phyloP scores from a whole-genome alignment of 2,797 vertebrate species.

The Helostoma temminkii region DNA sequence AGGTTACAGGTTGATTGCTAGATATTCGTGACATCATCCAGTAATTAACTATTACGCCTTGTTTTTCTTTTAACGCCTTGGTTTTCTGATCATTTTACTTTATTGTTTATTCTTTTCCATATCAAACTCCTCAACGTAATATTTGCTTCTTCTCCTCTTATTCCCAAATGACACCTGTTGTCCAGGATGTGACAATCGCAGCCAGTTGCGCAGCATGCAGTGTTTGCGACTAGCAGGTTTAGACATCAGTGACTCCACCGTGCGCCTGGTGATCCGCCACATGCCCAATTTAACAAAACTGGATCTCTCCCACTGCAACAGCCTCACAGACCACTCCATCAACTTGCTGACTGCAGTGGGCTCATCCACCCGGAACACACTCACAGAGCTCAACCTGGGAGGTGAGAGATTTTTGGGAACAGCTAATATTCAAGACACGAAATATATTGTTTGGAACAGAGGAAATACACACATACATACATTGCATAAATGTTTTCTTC shows the following conservation, averaged over 20 bases:
- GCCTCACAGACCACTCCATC: constrained; percentile 94
- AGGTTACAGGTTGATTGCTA: neutral
- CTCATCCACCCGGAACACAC: constrained; percentile 96
- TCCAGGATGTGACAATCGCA: constrained; percentile 96
- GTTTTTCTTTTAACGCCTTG: neutral
- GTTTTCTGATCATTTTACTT: neutral
- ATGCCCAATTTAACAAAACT: constrained; percentile 96
- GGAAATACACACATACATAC: too few species aligned
- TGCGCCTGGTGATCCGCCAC: constrained; percentile 96
- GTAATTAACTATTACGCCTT: neutral
- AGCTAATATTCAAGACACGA: rapidly evolving
- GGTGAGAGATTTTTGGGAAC: constrained; percentile 76
- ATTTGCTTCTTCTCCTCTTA: neutral
- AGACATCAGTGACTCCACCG: constrained; percentile 94
- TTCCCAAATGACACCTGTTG: neutral
- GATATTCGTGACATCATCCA: neutral
- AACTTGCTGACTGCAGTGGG: constrained; percentile 97
- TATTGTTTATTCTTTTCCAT: neutral
- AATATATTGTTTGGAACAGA: neutral
- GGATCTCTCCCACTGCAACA: constrained; percentile 96
- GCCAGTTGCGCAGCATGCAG: constrained; percentile 95
- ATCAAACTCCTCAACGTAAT: neutral
- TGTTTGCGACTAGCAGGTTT: constrained; percentile 94
- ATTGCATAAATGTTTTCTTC: neutral
- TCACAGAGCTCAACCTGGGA: constrained; percentile 95